Evolutionary conservation across 2,888 invertebrate species (phyloP).

Genomic region (Eristalinus aeneus): DNA sequence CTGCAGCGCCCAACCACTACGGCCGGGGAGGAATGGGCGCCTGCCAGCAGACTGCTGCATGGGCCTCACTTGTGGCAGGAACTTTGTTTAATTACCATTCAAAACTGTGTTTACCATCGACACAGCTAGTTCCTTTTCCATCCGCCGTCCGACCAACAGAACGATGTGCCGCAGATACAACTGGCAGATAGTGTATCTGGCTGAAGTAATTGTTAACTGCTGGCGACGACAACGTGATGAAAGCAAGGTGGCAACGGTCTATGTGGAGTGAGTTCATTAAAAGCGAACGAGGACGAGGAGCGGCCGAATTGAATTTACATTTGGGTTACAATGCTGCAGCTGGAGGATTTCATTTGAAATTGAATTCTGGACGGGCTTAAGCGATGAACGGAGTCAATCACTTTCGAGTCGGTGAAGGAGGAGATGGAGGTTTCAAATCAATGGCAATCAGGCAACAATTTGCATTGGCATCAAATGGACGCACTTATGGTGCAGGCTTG

Average conservation of each 20-base stretch:
- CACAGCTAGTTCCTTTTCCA: constrained; percentile 32
- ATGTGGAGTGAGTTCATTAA: background rate
- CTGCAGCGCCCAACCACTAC: background rate
- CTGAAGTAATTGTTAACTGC: constrained; percentile 9
- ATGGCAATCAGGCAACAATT: too few species aligned
- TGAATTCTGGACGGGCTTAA: background rate
- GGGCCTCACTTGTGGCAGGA: constrained; percentile 29
- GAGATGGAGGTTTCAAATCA: background rate
- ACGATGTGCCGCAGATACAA: background rate
- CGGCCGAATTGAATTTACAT: background rate
- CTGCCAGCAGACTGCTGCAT: background rate
- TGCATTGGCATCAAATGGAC: too few species aligned
- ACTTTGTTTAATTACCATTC: constrained; percentile 59
- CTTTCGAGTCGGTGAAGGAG: background rate
- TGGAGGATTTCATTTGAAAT: background rate
- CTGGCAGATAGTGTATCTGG: background rate
- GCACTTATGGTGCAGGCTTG: too few species aligned
- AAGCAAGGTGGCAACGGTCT: background rate
- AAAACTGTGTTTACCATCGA: constrained; percentile 31
- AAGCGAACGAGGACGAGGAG: background rate
- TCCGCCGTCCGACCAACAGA: constrained; percentile 11
- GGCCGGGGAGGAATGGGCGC: background rate
- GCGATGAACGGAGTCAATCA: background rate
- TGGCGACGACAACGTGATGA: background rate
- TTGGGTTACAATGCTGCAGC: background rate